phyloP scores from a whole-genome alignment of 2,797 vertebrate genomes.

The Eulemur coronatus region DNA sequence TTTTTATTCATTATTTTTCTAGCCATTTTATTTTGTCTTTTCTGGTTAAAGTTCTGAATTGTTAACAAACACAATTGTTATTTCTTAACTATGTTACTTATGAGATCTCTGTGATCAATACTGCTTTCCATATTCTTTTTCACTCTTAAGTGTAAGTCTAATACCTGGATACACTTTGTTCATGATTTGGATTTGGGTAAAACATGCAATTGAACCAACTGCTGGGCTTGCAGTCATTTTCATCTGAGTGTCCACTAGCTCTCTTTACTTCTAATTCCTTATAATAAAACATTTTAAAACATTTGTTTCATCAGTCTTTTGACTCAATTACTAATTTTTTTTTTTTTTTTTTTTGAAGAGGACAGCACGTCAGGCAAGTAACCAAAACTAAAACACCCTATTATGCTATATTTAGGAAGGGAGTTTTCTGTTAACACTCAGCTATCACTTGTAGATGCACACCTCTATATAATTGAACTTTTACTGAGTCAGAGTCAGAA shows the following conservation, averaged over 20 bases:
- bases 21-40: neutral
- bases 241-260: neutral
- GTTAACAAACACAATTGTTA: neutral
- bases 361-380: neutral
- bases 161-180: neutral
- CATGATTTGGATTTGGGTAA: neutral
- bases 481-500: neutral
- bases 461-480: neutral
- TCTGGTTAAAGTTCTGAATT: neutral
- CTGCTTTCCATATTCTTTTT: neutral
- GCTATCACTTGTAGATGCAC: neutral
- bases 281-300: neutral
- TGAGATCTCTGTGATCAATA: neutral
- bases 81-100: neutral
- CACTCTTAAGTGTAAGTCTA: neutral
- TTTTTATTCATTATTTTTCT: neutral
- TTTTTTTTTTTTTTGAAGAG: neutral
- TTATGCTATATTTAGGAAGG: neutral
- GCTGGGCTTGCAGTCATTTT: neutral
- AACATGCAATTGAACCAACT: neutral
- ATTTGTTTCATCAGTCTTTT: neutral
- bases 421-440: neutral
- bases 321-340: neutral
- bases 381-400: neutral
- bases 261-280: neutral